These are phyloP conservation scores for Myotis pilosus DNA, from an alignment of 2,797 vertebrate genomes.

Conservation along the genomic window DNA sequence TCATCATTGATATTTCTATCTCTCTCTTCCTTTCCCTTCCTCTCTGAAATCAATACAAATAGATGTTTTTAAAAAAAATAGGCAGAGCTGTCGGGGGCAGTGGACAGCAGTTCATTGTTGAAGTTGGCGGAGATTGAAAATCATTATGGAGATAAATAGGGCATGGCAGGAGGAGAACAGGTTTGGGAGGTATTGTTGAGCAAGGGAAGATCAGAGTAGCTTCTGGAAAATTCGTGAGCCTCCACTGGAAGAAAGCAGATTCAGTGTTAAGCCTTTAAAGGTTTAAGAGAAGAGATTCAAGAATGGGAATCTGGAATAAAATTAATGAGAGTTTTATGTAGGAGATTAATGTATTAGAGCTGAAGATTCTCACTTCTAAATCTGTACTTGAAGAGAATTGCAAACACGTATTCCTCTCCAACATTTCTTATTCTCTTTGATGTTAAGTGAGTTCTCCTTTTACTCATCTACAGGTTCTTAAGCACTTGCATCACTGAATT, in stretches of 20 bases:
- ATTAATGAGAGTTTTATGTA: neutral
- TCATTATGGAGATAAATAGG: neutral
- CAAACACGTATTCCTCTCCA: neutral
- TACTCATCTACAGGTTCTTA: neutral
- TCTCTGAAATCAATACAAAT: no score
- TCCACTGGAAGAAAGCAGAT: neutral
- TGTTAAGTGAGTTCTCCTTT: neutral
- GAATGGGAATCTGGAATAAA: neutral
- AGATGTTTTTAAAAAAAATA: neutral
- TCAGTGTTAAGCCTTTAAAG: neutral
- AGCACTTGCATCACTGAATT: neutral
- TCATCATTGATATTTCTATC: no score
- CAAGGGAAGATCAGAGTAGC: neutral
- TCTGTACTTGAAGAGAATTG: neutral
- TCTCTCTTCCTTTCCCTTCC: no score
- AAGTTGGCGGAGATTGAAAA: neutral
- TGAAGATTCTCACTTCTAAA: constrained; percentile 28
- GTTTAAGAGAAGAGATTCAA: constrained; percentile 22
- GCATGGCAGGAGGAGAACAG: neutral
- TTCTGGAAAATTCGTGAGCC: neutral
- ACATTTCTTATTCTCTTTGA: neutral
- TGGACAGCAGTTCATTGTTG: neutral
- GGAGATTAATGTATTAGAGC: neutral
- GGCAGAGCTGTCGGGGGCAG: neutral
- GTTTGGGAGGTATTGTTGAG: neutral